Evolutionary conservation across 2,113 vertebrate species (phyloP).

Genomic region (Rhipidura dahli): DNA sequence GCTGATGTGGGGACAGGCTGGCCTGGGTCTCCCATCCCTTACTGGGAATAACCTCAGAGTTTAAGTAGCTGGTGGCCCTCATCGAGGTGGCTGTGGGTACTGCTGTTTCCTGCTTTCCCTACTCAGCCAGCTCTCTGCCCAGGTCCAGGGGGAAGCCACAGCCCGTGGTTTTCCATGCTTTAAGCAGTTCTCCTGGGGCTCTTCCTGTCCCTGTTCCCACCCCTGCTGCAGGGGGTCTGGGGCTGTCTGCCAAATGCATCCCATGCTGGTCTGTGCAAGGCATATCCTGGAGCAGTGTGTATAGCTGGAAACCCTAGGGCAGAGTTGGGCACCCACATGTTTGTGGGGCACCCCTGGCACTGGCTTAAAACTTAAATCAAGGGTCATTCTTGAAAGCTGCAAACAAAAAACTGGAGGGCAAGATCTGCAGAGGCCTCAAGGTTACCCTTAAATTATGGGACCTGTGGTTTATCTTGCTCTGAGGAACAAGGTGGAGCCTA

Average conservation of each 20-base stretch:
- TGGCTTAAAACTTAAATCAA: background rate
- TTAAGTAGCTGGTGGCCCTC: background rate
- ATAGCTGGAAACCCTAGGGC: background rate
- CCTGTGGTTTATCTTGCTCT: background rate
- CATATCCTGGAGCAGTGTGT: background rate
- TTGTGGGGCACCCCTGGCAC: background rate
- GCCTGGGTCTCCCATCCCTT: background rate
- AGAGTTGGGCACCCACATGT: background rate
- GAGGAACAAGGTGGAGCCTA: background rate
- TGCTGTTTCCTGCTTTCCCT: background rate
- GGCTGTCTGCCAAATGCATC: background rate
- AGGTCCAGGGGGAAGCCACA: background rate
- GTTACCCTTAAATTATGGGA: background rate
- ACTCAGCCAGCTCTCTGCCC: background rate
- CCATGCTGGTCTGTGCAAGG: background rate
- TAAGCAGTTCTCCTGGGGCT: background rate
- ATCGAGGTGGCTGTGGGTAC: accelerated
- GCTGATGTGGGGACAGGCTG: background rate
- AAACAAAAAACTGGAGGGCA: background rate
- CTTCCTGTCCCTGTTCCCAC: background rate
- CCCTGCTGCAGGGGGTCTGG: background rate
- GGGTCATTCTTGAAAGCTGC: background rate
- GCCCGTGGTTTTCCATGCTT: background rate
- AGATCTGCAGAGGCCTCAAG: background rate
- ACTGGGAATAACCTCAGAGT: background rate